A percentile compares a stretch with the other conserved stretches of the same genome.
Conservation (phyloP, 2,113 vertebrate genomes). For the Australoheros scitulus region DNA sequence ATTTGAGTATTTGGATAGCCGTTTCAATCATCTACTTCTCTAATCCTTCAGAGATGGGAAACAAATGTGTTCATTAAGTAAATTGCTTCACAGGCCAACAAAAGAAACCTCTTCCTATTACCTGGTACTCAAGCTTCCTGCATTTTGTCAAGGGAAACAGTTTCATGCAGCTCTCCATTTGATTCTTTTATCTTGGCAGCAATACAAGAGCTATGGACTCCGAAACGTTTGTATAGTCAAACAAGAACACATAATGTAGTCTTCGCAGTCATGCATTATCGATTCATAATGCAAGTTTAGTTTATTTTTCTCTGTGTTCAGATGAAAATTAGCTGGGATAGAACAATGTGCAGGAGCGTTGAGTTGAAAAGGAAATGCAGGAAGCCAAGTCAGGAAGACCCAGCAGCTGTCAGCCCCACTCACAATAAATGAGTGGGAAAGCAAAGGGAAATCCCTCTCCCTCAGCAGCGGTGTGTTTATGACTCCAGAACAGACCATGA, state of each 20-base stretch:
- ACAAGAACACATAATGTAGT: neutral
- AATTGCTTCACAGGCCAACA: constrained; percentile 45
- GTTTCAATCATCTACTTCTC: neutral
- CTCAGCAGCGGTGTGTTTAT: neutral
- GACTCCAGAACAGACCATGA: neutral
- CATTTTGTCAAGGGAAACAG: constrained; percentile 20
- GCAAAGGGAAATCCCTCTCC: constrained; percentile 42
- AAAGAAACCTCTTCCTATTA: constrained; percentile 52
- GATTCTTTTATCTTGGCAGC: constrained; percentile 9
- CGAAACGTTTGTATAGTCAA: neutral
- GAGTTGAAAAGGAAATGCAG: constrained; percentile 53
- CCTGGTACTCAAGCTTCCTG: constrained; percentile 46
- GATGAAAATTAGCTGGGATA: constrained; percentile 10
- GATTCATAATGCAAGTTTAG: neutral
- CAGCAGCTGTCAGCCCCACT: constrained; percentile 58
- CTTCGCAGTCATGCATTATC: neutral
- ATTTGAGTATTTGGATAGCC: neutral
- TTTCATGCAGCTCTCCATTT: neutral
- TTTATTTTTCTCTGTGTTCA: neutral
- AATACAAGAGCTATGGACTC: neutral
- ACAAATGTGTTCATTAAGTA: constrained; percentile 13
- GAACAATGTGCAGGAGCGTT: neutral
- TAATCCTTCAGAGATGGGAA: constrained; percentile 26
- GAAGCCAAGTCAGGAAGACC: constrained; percentile 66
- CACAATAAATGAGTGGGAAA: constrained; percentile 20